Evolutionary conservation across 2,113 vertebrate species (phyloP).

Genomic region (Gymnogyps californianus): DNA sequence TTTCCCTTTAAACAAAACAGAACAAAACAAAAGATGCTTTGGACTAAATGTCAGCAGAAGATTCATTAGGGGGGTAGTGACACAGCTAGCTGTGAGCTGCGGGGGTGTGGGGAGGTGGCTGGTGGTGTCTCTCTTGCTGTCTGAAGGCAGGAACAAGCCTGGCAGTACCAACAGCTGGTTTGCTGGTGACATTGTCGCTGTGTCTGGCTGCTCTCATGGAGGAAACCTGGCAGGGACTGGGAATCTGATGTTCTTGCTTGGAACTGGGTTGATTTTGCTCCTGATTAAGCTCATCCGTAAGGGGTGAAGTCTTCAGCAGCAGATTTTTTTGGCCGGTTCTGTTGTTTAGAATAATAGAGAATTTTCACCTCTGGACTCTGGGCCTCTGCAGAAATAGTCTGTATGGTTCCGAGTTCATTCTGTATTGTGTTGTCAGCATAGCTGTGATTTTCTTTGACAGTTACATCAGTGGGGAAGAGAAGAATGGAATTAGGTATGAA

Average conservation of each 20-base stretch:
- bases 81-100: slow-evolving; percentile 9
- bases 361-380: slow-evolving; percentile 57
- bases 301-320: slow-evolving; percentile 49
- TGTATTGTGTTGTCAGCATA: slow-evolving; percentile 65
- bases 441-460: slow-evolving; percentile 66
- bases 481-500: slow-evolving; percentile 73
- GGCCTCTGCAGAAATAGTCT: slow-evolving; percentile 49
- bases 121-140: background rate
- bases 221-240: background rate
- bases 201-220: slow-evolving; percentile 25
- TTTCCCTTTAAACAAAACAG: background rate
- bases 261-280: slow-evolving; percentile 62
- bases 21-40: slow-evolving; percentile 19
- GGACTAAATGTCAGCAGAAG: slow-evolving; percentile 55
- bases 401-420: slow-evolving; percentile 54
- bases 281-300: slow-evolving; percentile 61
- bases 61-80: slow-evolving; percentile 4
- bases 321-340: slow-evolving; percentile 50
- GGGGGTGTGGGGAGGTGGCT: background rate
- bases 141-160: slow-evolving; percentile 10
- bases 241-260: slow-evolving; percentile 27
- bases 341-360: slow-evolving; percentile 70
- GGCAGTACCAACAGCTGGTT: slow-evolving; percentile 7
- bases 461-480: slow-evolving; percentile 46
- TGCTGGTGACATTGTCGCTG: slow-evolving; percentile 29